Percentiles rank a stretch among this genome's conserved stretches.
phyloP scores from a whole-genome alignment of 2,888 invertebrate genomes.

The Scaptomyza tumidula region DNA sequence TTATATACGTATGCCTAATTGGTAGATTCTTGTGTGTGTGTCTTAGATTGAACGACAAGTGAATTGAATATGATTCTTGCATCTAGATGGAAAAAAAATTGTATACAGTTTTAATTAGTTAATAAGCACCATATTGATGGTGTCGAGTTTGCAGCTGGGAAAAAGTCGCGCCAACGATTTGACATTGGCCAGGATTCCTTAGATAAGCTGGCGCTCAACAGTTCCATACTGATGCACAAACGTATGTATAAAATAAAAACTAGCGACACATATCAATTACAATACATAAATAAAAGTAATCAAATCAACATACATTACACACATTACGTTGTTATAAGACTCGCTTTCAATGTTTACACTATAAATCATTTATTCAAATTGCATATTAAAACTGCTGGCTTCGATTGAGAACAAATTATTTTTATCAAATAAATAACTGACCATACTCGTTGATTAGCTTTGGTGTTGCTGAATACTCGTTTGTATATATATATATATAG shows the following conservation, averaged over 20 bases:
- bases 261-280: slow-evolving; percentile 80
- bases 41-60: neutral
- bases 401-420: slow-evolving; percentile 15
- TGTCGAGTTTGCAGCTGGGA: slow-evolving; percentile 57
- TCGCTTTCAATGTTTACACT: slow-evolving; percentile 71
- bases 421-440: slow-evolving; percentile 5
- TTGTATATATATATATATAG: neutral
- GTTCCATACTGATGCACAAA: slow-evolving; percentile 22
- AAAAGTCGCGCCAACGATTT: slow-evolving; percentile 3
- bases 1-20: slow-evolving; percentile 33
- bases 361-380: slow-evolving; percentile 82
- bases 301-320: slow-evolving; percentile 28
- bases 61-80: slow-evolving; percentile 55
- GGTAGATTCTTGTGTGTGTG: slow-evolving; percentile 28
- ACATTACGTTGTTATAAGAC: slow-evolving; percentile 24
- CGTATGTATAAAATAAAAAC: slow-evolving; percentile 46
- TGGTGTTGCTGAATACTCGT: neutral
- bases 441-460: slow-evolving; percentile 2
- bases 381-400: slow-evolving; percentile 53
- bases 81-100: slow-evolving; percentile 53
- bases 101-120: slow-evolving; percentile 79
- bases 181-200: slow-evolving; percentile 66
- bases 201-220: slow-evolving; percentile 50
- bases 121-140: slow-evolving; percentile 58
- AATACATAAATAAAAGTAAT: slow-evolving; percentile 40